Evolutionary conservation across 2,888 invertebrate species (phyloP).

Genomic region (Pelosia muscerda): DNA sequence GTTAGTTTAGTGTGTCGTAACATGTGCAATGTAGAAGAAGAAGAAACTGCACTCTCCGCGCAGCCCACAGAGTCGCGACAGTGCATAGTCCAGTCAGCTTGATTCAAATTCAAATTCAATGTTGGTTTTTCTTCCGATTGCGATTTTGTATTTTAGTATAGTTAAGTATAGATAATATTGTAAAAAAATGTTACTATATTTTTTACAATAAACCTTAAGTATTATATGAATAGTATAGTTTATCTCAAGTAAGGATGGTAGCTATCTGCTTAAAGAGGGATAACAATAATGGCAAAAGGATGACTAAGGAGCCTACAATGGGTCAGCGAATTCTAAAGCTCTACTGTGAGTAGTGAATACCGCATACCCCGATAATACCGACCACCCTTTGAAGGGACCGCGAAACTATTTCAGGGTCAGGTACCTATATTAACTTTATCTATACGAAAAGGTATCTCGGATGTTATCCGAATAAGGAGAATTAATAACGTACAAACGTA

Average conservation of each 20-base stretch:
- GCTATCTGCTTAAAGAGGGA: neutral
- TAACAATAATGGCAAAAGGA: neutral
- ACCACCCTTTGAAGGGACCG: neutral
- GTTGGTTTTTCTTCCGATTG: too few relatives aligned
- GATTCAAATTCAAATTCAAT: too few relatives aligned
- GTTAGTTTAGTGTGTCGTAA: too few relatives aligned
- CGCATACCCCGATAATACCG: constrained; percentile 7
- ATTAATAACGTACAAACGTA: neutral
- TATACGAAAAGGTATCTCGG: neutral
- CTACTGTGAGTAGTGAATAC: constrained; percentile 9
- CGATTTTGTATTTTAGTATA: too few relatives aligned
- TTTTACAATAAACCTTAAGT: too few relatives aligned
- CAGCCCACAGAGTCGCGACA: too few relatives aligned
- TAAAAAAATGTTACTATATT: too few relatives aligned
- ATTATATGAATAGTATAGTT: too few relatives aligned
- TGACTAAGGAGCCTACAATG: constrained; percentile 3
- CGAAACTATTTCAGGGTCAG: neutral
- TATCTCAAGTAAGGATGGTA: neutral
- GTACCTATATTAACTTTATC: neutral
- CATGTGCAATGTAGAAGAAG: too few relatives aligned
- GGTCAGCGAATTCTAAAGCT: neutral
- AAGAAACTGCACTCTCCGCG: too few relatives aligned
- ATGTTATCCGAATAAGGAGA: neutral
- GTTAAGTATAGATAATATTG: too few relatives aligned
- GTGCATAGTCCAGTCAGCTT: too few relatives aligned